Evolutionary conservation across 2,888 invertebrate species (phyloP).

Genomic region (Dasypolia templi): DNA sequence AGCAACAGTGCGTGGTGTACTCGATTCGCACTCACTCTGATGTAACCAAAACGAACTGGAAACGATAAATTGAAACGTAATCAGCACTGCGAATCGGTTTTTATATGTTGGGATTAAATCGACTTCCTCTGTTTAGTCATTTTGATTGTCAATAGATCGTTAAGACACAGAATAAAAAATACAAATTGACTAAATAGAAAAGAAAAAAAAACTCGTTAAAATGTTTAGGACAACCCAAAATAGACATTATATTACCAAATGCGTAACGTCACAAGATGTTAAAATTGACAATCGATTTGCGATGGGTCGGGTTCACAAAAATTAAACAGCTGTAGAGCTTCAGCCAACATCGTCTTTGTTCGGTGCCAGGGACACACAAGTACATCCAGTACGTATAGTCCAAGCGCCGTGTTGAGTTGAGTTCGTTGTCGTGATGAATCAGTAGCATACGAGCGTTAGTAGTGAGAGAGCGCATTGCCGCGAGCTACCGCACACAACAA

Average conservation of each 20-base stretch:
- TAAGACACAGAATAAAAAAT: not conserved
- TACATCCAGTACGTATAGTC: constrained; percentile 69
- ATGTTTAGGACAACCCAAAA: not conserved
- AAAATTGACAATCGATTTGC: constrained; percentile 82
- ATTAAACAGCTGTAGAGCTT: constrained; percentile 87
- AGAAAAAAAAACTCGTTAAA: not conserved
- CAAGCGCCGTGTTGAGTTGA: constrained; percentile 69
- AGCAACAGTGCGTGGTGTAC: constrained; percentile 73
- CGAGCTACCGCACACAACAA: constrained; percentile 66
- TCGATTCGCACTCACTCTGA: constrained; percentile 71
- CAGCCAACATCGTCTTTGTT: constrained; percentile 82
- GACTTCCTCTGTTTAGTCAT: constrained; percentile 18
- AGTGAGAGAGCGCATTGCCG: constrained; percentile 59
- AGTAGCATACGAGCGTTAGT: constrained; percentile 72
- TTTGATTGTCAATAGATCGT: constrained; percentile 7
- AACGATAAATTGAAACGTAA: constrained; percentile 51
- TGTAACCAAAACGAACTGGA: constrained; percentile 64
- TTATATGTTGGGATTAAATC: constrained; percentile 16
- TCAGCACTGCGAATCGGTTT: constrained; percentile 34
- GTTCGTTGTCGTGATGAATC: constrained; percentile 83
- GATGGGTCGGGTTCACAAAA: constrained; percentile 83
- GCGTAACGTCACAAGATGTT: constrained; percentile 70
- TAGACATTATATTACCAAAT: not conserved
- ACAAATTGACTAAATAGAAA: not conserved
- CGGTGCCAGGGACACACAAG: constrained; percentile 71